phyloP scores from a whole-genome alignment of 1,140 invertebrate species.

The Helicoverpa zea region DNA sequence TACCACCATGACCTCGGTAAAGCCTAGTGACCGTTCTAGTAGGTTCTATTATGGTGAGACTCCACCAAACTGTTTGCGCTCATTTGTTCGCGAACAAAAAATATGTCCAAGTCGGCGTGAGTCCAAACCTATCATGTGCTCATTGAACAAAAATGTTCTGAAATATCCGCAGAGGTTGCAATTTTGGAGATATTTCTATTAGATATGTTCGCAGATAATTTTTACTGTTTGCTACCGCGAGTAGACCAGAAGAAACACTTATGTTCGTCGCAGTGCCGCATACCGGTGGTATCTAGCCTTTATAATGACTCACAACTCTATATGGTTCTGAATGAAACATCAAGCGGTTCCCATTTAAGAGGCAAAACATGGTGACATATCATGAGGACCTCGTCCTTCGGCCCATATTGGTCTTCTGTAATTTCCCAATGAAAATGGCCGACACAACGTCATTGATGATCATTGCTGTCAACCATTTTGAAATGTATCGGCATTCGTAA shows the following conservation, averaged over 20 bases:
- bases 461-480: background rate
- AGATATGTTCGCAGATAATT: no score
- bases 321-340: conserved; percentile 1
- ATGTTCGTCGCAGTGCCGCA: no score
- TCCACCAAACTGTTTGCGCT: no score
- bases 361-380: conserved; percentile 2
- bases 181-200: no score
- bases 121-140: no score
- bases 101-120: no score
- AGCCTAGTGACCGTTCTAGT: background rate
- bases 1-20: background rate
- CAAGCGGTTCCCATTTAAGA: background rate
- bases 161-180: no score
- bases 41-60: background rate
- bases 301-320: background rate
- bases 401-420: background rate
- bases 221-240: no score
- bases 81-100: no score
- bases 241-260: no score
- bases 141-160: no score
- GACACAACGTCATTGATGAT: background rate
- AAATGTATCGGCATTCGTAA: background rate
- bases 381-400: background rate
- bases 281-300: no score
- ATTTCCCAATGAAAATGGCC: conserved; percentile 13